Evolutionary conservation across 2,797 vertebrate species (phyloP).

Genomic region (Onychomys arenicola): DNA sequence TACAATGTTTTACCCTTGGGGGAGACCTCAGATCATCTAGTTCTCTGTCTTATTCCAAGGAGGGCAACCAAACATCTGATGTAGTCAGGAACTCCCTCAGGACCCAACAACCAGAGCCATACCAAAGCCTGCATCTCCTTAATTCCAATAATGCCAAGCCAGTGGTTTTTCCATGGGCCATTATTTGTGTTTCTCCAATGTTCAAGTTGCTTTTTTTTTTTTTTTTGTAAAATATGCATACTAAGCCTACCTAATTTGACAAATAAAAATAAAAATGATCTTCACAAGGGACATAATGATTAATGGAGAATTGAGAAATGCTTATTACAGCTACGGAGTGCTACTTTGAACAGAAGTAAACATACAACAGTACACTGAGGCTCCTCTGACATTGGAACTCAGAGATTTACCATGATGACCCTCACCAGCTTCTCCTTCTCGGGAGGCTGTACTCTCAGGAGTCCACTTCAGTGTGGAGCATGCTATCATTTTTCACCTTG

Average conservation of each 20-base stretch:
- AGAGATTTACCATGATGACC: conserved; percentile 33
- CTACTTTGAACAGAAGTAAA: conserved; percentile 52
- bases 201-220: conserved; percentile 46
- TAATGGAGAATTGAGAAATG: conserved; percentile 54
- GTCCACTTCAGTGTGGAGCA: conserved; percentile 2
- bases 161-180: neutral
- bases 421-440: conserved; percentile 60
- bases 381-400: neutral
- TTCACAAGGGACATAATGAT: conserved; percentile 21
- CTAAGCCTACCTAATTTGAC: conserved; percentile 8
- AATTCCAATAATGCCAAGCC: neutral
- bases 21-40: neutral
- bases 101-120: neutral
- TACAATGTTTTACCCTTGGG: neutral
- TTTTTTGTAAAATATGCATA: conserved; percentile 19
- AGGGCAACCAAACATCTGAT: neutral
- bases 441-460: neutral
- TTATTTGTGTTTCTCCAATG: neutral
- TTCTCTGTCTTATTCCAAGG: neutral
- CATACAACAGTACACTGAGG: neutral
- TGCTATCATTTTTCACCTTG: conserved; percentile 68
- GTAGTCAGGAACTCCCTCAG: neutral
- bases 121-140: neutral
- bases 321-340: conserved; percentile 22
- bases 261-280: conserved; percentile 60